Conservation (phyloP, 2,797 vertebrate genomes). For the Poeciliopsis gracilis region DNA sequence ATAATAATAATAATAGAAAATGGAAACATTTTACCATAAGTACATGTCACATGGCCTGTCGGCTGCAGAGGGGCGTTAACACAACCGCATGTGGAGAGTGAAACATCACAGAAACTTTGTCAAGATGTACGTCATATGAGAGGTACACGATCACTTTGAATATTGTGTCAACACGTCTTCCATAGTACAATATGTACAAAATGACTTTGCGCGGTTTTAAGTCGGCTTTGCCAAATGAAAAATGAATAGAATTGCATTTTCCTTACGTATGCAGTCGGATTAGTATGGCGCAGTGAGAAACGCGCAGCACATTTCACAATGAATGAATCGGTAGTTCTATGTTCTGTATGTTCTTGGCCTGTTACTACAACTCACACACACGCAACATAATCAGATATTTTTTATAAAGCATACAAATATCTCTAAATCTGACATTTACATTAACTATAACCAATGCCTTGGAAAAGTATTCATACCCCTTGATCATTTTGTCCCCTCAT, state of each 20-base stretch:
- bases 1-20: constrained; percentile 51
- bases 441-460: not conserved
- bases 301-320: not conserved
- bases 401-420: not conserved
- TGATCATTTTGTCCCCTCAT: not conserved
- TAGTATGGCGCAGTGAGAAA: not conserved
- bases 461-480: not conserved
- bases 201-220: constrained; percentile 35
- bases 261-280: not conserved
- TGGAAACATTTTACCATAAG: constrained; percentile 74
- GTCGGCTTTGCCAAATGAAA: not conserved
- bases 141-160: constrained; percentile 54
- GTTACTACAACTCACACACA: not conserved
- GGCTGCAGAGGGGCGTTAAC: constrained; percentile 30
- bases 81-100: constrained; percentile 43
- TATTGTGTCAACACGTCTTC: constrained; percentile 55
- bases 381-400: not conserved
- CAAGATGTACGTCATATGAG: constrained; percentile 12
- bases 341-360: not conserved
- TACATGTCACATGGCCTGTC: constrained; percentile 57
- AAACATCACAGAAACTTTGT: constrained; percentile 24
- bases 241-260: not conserved
- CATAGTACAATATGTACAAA: constrained; percentile 56
- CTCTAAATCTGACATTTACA: not conserved
- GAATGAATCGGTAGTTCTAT: not conserved